These are phyloP conservation scores for Papilio gigon DNA, from an alignment of 2,888 invertebrate species.

Conservation along the genomic window DNA sequence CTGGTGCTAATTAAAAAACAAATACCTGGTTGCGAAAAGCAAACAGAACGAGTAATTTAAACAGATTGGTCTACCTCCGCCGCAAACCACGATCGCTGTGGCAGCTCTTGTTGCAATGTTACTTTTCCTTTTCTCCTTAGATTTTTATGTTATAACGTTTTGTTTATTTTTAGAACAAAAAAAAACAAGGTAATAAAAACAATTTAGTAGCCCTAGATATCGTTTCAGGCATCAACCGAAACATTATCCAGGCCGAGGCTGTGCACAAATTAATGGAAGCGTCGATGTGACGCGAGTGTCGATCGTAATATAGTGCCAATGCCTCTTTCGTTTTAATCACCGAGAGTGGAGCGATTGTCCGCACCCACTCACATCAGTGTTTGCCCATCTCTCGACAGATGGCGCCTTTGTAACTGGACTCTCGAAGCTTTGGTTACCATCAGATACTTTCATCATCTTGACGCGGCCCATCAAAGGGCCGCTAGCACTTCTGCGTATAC, in stretches of 20 bases:
- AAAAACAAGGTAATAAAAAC: not conserved
- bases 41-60: slow-evolving; percentile 52
- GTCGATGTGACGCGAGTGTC: slow-evolving; percentile 60
- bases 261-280: slow-evolving; percentile 65
- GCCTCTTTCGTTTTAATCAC: slow-evolving; percentile 80
- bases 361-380: slow-evolving; percentile 70
- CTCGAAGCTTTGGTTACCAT: slow-evolving; percentile 62
- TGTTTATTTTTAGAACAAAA: not conserved
- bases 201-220: slow-evolving; percentile 29
- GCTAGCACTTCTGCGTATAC: slow-evolving; percentile 40
- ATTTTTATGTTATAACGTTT: not conserved
- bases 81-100: slow-evolving; percentile 43
- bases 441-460: slow-evolving; percentile 71
- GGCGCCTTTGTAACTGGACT: slow-evolving; percentile 76
- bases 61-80: slow-evolving; percentile 47
- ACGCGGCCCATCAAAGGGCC: slow-evolving; percentile 59
- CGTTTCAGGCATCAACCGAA: slow-evolving; percentile 46
- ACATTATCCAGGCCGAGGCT: slow-evolving; percentile 52
- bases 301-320: slow-evolving; percentile 79
- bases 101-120: slow-evolving; percentile 42
- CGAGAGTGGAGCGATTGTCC: slow-evolving; percentile 77
- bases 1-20: slow-evolving; percentile 70
- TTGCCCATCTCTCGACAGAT: slow-evolving; percentile 73
- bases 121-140: slow-evolving; percentile 9
- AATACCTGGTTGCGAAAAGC: slow-evolving; percentile 59